These are phyloP conservation scores for Sparidentex hasta DNA, from an alignment of 2,797 vertebrate species.

Conservation along the genomic window DNA sequence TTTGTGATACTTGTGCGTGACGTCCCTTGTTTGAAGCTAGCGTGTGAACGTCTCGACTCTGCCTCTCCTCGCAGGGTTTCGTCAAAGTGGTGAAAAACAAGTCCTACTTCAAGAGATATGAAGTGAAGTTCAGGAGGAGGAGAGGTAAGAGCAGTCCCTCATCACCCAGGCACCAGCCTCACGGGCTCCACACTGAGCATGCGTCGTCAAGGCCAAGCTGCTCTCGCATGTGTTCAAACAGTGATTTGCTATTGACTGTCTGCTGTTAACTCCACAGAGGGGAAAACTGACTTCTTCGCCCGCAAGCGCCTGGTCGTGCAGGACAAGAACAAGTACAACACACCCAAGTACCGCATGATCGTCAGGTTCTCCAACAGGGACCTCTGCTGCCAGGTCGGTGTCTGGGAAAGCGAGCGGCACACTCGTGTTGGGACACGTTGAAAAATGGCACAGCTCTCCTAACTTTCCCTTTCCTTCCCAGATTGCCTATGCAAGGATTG, in stretches of 20 bases:
- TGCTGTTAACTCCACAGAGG: slow-evolving; percentile 85
- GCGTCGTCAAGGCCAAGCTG: accelerated
- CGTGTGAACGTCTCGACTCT: background rate
- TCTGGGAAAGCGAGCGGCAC: accelerated
- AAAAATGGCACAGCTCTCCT: background rate
- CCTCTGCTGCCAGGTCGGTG: slow-evolving; percentile 96
- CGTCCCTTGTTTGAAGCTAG: too few relatives aligned
- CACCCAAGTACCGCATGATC: slow-evolving; percentile 97
- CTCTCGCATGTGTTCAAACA: background rate
- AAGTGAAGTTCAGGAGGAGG: slow-evolving; percentile 98
- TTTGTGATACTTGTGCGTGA: background rate
- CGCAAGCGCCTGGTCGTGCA: slow-evolving; percentile 97
- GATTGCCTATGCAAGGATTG: slow-evolving; percentile 97
- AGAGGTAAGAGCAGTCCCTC: slow-evolving; percentile 91
- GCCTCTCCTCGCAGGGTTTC: slow-evolving; percentile 88
- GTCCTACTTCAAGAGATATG: slow-evolving; percentile 98
- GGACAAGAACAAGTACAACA: slow-evolving; percentile 99
- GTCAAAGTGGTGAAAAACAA: slow-evolving; percentile 99
- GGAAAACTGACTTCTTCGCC: slow-evolving; percentile 97
- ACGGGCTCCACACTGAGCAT: background rate
- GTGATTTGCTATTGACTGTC: background rate
- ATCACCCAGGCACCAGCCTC: too few relatives aligned
- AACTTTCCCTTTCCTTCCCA: slow-evolving; percentile 55
- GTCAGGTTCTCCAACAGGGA: slow-evolving; percentile 97
- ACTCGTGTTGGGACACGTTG: background rate